phyloP scores from a whole-genome alignment of 2,888 invertebrate species.

The Tethea ocularis region DNA sequence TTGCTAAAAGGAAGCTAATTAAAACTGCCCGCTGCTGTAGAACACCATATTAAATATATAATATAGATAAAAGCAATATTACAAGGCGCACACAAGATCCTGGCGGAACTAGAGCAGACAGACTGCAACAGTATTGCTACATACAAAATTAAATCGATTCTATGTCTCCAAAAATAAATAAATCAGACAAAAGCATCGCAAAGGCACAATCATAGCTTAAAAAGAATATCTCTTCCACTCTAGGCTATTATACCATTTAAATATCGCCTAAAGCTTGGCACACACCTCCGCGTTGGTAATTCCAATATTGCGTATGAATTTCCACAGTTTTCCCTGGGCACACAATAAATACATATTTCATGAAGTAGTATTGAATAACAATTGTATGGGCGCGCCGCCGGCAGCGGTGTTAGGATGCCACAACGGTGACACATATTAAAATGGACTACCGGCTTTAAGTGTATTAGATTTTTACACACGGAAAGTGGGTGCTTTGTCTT shows the following conservation, averaged over 20 bases:
- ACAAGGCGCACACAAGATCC: no score
- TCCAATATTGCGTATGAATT: conserved; percentile 50
- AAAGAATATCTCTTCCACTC: no score
- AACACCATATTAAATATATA: no score
- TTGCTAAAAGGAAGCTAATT: no score
- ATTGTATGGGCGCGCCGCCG: conserved; percentile 41
- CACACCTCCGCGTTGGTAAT: conserved; percentile 31
- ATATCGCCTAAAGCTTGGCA: not conserved
- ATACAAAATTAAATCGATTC: no score
- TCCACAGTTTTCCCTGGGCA: conserved; percentile 37
- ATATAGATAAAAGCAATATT: no score
- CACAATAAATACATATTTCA: conserved; percentile 75
- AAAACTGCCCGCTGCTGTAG: no score
- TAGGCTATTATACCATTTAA: not conserved
- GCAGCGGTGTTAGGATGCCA: conserved; percentile 26
- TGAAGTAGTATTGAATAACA: conserved; percentile 74
- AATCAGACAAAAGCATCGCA: no score
- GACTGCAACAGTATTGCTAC: no score
- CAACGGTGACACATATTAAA: conserved; percentile 64
- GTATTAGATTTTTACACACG: conserved; percentile 47
- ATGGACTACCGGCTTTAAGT: conserved; percentile 48
- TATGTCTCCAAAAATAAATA: no score
- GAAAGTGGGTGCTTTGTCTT: not conserved
- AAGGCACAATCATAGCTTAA: no score
- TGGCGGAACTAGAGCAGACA: no score